These are phyloP conservation scores for Acanthosepion lycidas DNA, from an alignment of 2,888 invertebrate genomes.

Conservation along the genomic window DNA sequence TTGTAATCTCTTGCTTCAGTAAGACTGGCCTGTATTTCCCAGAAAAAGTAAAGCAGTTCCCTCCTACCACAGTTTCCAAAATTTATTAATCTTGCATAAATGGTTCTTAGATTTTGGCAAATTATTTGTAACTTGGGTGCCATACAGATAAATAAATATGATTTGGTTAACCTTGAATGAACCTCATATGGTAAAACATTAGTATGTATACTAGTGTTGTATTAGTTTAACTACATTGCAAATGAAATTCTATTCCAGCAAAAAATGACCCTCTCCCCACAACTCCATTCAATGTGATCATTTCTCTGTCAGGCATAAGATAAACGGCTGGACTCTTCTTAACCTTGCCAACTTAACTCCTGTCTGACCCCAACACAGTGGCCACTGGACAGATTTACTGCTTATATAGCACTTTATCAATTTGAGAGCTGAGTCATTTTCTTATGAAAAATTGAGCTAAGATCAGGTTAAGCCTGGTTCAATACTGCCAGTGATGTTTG, in stretches of 20 bases:
- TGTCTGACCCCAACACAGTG: not conserved
- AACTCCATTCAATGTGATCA: not conserved
- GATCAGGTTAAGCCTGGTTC: not conserved
- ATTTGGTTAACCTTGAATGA: not conserved
- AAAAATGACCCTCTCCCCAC: not conserved
- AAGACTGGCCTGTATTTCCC: not conserved
- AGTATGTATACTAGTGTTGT: not conserved
- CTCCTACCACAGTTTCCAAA: not conserved
- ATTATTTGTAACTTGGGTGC: not conserved
- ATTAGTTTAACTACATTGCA: not conserved
- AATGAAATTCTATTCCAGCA: not conserved
- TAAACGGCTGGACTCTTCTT: not conserved
- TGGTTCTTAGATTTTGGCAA: not conserved
- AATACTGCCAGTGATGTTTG: not conserved
- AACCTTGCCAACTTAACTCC: not conserved
- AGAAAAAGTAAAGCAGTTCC: not conserved
- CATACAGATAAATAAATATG: not conserved
- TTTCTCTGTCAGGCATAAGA: not conserved
- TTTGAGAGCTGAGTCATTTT: not conserved
- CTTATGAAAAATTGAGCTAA: constrained; percentile 33
- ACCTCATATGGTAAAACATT: not conserved
- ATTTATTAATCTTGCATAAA: not conserved
- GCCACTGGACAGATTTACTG: not conserved
- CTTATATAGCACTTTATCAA: not conserved
- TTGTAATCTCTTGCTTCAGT: not conserved